These are phyloP conservation scores for Sprattus sprattus DNA, from an alignment of 2,113 vertebrate species.

Conservation along the genomic window DNA sequence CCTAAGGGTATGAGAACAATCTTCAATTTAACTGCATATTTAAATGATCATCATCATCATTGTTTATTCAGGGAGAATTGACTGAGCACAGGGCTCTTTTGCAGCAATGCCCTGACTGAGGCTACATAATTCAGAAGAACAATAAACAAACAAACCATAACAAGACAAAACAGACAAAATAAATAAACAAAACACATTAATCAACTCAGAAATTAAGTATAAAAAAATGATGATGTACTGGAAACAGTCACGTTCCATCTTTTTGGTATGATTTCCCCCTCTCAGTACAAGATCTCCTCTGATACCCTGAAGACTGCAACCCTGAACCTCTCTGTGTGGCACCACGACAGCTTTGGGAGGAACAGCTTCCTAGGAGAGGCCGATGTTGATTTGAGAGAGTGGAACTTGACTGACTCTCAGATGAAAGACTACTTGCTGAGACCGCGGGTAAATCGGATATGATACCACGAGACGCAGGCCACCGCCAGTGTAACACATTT, in stretches of 20 bases:
- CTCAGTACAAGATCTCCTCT: constrained; percentile 84
- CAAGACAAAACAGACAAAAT: too few relatives aligned
- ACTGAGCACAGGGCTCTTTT: too few relatives aligned
- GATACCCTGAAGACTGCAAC: constrained; percentile 74
- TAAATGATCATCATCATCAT: too few relatives aligned
- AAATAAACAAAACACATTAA: too few relatives aligned
- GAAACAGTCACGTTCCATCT: neutral
- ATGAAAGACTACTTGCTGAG: constrained; percentile 84
- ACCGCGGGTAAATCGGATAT: constrained; percentile 70
- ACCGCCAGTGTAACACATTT: neutral
- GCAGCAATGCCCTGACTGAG: too few relatives aligned
- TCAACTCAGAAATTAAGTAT: too few relatives aligned
- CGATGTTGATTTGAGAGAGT: constrained; percentile 81
- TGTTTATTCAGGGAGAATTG: too few relatives aligned
- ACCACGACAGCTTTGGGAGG: constrained; percentile 85
- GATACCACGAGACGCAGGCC: too few relatives aligned
- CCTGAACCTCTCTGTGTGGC: constrained; percentile 90
- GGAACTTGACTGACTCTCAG: constrained; percentile 86
- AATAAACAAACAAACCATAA: too few relatives aligned
- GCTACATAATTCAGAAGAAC: too few relatives aligned
- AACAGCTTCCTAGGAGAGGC: constrained; percentile 93
- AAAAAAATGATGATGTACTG: neutral
- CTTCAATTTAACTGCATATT: neutral
- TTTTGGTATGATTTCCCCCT: neutral
- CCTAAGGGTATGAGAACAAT: constrained; percentile 70